A percentile compares a stretch with the other conserved stretches of the same genome.
Evolutionary conservation across 1,140 invertebrate genomes (phyloP).

Genomic region (Chionoecetes opilio): DNA sequence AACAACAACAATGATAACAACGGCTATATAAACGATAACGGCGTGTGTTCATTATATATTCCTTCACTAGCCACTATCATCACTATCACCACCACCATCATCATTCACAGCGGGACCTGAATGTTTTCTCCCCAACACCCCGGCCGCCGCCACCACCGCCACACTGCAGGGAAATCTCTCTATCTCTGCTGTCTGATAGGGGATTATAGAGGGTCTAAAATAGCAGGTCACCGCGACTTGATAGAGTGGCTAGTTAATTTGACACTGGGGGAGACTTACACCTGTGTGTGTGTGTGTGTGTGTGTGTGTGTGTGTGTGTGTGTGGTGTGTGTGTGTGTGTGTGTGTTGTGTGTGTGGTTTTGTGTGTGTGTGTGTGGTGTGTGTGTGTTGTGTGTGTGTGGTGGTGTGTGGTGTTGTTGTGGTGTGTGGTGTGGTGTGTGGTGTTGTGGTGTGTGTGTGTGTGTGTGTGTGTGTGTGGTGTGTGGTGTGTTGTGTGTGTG

Average conservation of each 20-base stretch:
- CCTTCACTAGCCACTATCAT: too few relatives aligned
- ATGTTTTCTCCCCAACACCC: neutral
- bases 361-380: neutral
- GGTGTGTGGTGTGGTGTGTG: too few relatives aligned
- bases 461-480: too few relatives aligned
- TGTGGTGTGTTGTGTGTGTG: too few relatives aligned
- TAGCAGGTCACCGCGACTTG: neutral
- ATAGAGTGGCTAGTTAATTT: neutral
- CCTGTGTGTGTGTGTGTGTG: neutral
- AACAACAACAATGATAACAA: too few relatives aligned
- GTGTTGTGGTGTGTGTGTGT: too few relatives aligned
- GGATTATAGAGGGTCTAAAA: neutral
- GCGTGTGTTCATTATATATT: too few relatives aligned
- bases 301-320: slow-evolving; percentile 27
- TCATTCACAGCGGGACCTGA: neutral
- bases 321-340: slow-evolving; percentile 27
- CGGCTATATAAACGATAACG: too few relatives aligned
- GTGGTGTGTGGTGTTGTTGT: too few relatives aligned
- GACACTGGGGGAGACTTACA: neutral
- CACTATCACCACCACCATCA: slow-evolving; percentile 22
- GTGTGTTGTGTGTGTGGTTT: neutral
- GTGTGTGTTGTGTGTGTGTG: too few relatives aligned
- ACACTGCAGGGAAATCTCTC: neutral
- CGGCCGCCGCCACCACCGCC: neutral
- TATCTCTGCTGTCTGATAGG: slow-evolving; percentile 18